These are phyloP conservation scores for Athetis lepigone DNA, from an alignment of 2,888 invertebrate species.

Conservation along the genomic window DNA sequence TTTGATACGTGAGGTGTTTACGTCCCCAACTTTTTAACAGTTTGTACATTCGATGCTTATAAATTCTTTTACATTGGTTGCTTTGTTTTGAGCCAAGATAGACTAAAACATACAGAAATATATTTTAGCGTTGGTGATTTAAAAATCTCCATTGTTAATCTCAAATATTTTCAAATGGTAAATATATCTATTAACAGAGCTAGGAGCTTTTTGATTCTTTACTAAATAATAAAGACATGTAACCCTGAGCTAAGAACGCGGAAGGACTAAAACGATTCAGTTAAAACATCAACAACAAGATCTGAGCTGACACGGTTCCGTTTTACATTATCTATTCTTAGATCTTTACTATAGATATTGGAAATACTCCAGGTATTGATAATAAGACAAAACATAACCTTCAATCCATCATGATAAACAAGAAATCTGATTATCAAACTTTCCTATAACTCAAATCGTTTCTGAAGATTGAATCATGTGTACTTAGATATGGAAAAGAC, in stretches of 20 bases:
- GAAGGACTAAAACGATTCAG: constrained; percentile 28
- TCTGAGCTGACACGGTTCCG: constrained; percentile 5
- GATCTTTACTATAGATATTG: constrained; percentile 29
- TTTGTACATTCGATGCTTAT: constrained; percentile 17
- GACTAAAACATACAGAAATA: background rate
- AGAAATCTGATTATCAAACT: constrained; percentile 18
- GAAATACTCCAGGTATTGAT: constrained; percentile 28
- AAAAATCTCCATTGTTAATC: background rate
- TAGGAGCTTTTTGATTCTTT: constrained; percentile 19
- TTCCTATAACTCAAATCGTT: constrained; percentile 3
- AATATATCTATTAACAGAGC: too few species aligned
- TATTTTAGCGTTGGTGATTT: background rate
- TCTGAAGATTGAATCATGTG: background rate
- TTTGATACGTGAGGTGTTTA: constrained; percentile 61
- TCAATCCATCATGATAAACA: constrained; percentile 45
- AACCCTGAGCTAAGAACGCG: constrained; percentile 13
- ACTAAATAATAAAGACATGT: constrained; percentile 33
- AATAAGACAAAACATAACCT: background rate
- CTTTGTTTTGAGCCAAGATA: background rate
- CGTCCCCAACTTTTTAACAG: constrained; percentile 31
- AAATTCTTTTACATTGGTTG: background rate
- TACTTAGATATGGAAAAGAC: background rate
- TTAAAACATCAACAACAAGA: constrained; percentile 6
- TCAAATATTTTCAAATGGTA: too few species aligned
- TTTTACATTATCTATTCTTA: constrained; percentile 22